Evolutionary conservation across 1,140 invertebrate genomes (phyloP).

Genomic region (Cotesia typhae): DNA sequence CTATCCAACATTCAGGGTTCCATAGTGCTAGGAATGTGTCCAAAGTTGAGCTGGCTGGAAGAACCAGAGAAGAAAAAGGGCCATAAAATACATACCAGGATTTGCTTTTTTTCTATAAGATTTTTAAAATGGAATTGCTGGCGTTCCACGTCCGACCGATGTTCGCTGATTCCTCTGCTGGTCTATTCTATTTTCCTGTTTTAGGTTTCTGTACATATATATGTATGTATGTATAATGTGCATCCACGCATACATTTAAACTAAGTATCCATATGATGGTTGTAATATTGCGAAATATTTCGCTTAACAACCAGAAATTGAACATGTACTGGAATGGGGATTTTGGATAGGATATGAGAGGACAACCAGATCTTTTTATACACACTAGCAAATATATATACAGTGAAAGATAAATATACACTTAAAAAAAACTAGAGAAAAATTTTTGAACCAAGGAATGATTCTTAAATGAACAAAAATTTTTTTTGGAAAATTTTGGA

Average conservation of each 20-base stretch:
- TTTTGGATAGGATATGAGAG: background rate
- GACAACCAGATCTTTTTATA: conserved; percentile 1
- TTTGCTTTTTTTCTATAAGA: conserved; percentile 9
- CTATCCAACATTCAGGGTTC: too few species aligned
- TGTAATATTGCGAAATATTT: conserved; percentile 31
- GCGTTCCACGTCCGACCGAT: conserved; percentile 28
- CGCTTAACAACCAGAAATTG: conserved; percentile 26
- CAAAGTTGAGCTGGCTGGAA: too few species aligned
- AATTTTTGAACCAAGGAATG: too few species aligned
- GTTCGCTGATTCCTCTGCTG: conserved; percentile 1
- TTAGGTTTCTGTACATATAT: too few species aligned
- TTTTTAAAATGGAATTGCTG: conserved; percentile 31
- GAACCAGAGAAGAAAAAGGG: too few species aligned
- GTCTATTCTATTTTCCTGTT: conserved; percentile 1
- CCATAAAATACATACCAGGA: background rate
- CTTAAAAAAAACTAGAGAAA: too few species aligned
- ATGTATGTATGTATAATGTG: too few species aligned
- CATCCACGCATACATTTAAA: too few species aligned
- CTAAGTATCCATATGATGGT: background rate
- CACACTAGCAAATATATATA: background rate
- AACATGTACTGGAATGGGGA: conserved; percentile 10
- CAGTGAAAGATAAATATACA: too few species aligned
- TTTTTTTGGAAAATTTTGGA: too few species aligned
- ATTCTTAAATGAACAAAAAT: too few species aligned
- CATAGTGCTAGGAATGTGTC: too few species aligned